Percentiles rank a stretch among this genome's conserved stretches.
Conservation (phyloP, 1,140 invertebrate genomes). For the Pseudachorutes palmiensis region DNA sequence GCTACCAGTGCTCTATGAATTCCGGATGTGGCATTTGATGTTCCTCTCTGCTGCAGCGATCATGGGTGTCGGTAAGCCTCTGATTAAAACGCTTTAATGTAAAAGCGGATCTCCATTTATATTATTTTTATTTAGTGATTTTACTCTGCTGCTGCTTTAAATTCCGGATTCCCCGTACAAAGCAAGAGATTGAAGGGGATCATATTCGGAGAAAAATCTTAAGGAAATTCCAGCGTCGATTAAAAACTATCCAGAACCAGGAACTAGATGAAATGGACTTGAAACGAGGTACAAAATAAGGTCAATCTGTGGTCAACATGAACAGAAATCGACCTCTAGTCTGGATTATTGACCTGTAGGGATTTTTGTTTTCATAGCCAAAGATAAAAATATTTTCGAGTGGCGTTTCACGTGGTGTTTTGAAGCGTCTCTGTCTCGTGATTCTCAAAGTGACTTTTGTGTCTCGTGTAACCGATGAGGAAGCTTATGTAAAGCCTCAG, state of each 20-base stretch:
- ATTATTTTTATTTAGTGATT: constrained; percentile 48
- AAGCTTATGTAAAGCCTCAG: too few species aligned
- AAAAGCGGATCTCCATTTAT: constrained; percentile 9
- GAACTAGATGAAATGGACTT: constrained; percentile 78
- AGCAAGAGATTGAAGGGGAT: constrained; percentile 61
- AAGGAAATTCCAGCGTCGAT: constrained; percentile 66
- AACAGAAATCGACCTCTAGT: too few species aligned
- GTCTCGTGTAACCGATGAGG: too few species aligned
- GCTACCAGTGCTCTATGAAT: constrained; percentile 40
- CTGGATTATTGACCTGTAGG: too few species aligned
- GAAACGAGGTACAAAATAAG: constrained; percentile 60
- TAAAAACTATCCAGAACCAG: constrained; percentile 69
- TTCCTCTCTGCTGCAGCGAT: constrained; percentile 39
- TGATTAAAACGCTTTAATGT: constrained; percentile 6
- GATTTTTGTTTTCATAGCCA: too few species aligned
- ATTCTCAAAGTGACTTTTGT: too few species aligned
- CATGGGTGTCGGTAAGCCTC: constrained; percentile 39
- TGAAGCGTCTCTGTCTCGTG: too few species aligned
- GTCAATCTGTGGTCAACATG: too few species aligned
- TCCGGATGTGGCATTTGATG: constrained; percentile 45
- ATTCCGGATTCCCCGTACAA: constrained; percentile 66
- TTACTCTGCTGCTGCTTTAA: constrained; percentile 76
- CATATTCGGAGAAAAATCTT: constrained; percentile 73
- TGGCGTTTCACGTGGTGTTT: too few species aligned
- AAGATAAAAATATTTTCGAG: too few species aligned